A percentile compares a stretch with the other conserved stretches of the same genome.
Conservation (phyloP, 2,888 invertebrate genomes). For the Cerceris rybyensis region DNA sequence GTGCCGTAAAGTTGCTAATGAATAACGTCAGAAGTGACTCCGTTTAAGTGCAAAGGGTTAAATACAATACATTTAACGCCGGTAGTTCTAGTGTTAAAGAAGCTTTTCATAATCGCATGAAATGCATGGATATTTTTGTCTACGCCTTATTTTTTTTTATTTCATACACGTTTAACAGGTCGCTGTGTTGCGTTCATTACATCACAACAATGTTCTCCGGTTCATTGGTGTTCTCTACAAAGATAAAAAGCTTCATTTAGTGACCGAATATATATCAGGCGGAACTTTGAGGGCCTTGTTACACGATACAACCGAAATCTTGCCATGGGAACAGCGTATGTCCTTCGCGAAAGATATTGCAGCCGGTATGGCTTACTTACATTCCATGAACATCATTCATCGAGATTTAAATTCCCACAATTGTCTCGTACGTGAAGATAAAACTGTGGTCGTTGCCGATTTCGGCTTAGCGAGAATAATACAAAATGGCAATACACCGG, state of each 20-base stretch:
- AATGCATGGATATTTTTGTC: conserved; percentile 1
- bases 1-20: no score
- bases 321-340: conserved; percentile 92
- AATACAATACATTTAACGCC: no score
- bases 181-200: conserved; percentile 93
- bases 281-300: conserved; percentile 94
- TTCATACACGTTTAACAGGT: conserved; percentile 84
- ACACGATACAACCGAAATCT: conserved; percentile 87
- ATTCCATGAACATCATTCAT: conserved; percentile 97
- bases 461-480: conserved; percentile 95
- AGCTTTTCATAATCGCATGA: background rate
- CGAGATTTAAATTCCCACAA: conserved; percentile 97
- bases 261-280: conserved; percentile 96
- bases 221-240: conserved; percentile 97
- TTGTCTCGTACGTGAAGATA: conserved; percentile 95
- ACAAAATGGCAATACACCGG: conserved; percentile 81
- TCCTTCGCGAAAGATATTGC: conserved; percentile 96
- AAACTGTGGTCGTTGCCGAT: conserved; percentile 96
- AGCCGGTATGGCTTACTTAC: conserved; percentile 96
- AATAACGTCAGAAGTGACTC: no score
- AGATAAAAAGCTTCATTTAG: conserved; percentile 94
- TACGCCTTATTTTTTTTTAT: background rate
- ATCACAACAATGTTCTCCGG: conserved; percentile 94
- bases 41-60: no score
- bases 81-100: no score